phyloP scores from a whole-genome alignment of 2,113 vertebrate species.

The Prochilodus magdalenae region DNA sequence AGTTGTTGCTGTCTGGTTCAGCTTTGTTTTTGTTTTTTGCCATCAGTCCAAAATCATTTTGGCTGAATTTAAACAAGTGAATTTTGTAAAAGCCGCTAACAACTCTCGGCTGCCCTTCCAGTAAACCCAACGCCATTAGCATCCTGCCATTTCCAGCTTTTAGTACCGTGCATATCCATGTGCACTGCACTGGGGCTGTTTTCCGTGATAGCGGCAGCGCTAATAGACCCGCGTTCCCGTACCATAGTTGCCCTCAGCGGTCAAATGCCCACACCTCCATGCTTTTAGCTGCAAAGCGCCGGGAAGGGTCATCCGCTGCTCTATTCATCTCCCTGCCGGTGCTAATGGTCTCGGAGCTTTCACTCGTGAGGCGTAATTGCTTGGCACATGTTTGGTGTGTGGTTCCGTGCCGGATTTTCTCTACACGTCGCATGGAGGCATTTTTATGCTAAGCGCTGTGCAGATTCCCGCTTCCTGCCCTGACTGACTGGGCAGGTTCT shows the following conservation, averaged over 20 bases:
- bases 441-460: not conserved
- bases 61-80: slow-evolving; percentile 6
- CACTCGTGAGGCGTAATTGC: slow-evolving; percentile 3
- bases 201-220: slow-evolving; percentile 2
- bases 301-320: slow-evolving; percentile 20
- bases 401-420: not conserved
- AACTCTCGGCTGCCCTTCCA: not conserved
- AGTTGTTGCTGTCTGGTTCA: not conserved
- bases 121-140: slow-evolving; percentile 11
- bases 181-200: not conserved
- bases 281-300: slow-evolving; percentile 32
- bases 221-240: slow-evolving; percentile 6
- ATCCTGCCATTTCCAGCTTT: not conserved
- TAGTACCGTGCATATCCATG: not conserved
- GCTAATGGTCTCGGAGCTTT: slow-evolving; percentile 38
- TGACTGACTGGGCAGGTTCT: not conserved
- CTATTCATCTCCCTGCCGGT: slow-evolving; percentile 20
- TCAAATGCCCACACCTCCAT: slow-evolving; percentile 22
- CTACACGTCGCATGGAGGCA: not conserved
- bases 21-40: not conserved
- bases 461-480: not conserved
- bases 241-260: slow-evolving; percentile 18
- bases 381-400: slow-evolving; percentile 14
- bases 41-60: not conserved
- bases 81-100: slow-evolving; percentile 1